Conservation (phyloP, 2,113 vertebrate species). For the Cyprinodon brontotheroides region DNA sequence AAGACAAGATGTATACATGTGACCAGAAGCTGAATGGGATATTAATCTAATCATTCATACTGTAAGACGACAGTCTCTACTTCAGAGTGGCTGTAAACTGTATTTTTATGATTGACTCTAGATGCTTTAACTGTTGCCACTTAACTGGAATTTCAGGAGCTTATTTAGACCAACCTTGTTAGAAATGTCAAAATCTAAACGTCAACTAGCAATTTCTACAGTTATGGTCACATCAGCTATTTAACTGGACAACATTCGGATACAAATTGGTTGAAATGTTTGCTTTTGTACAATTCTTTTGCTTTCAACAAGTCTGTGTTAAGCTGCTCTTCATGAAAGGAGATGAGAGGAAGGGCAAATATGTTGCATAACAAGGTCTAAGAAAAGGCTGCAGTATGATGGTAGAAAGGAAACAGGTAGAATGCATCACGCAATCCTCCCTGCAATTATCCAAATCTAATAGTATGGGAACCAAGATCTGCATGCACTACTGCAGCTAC, state of each 20-base stretch:
- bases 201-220: neutral
- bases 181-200: no score
- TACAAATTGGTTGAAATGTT: conserved; percentile 4
- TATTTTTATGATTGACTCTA: no score
- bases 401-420: neutral
- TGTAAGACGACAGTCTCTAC: no score
- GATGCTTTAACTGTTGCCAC: no score
- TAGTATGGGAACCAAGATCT: neutral
- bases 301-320: conserved; percentile 15
- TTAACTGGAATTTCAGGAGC: no score
- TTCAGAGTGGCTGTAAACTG: no score
- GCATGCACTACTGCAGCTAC: neutral
- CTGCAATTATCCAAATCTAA: neutral
- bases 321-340: conserved; percentile 4
- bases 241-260: neutral
- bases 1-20: no score
- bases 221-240: neutral
- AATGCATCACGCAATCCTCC: no score
- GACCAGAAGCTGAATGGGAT: no score
- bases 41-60: no score
- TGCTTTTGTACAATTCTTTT: neutral
- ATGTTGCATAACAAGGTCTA: neutral
- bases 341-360: conserved; percentile 2
- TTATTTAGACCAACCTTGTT: no score
- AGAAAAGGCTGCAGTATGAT: neutral